Evolutionary conservation across 1,140 invertebrate species (phyloP).

Genomic region (Adelges cooleyi): DNA sequence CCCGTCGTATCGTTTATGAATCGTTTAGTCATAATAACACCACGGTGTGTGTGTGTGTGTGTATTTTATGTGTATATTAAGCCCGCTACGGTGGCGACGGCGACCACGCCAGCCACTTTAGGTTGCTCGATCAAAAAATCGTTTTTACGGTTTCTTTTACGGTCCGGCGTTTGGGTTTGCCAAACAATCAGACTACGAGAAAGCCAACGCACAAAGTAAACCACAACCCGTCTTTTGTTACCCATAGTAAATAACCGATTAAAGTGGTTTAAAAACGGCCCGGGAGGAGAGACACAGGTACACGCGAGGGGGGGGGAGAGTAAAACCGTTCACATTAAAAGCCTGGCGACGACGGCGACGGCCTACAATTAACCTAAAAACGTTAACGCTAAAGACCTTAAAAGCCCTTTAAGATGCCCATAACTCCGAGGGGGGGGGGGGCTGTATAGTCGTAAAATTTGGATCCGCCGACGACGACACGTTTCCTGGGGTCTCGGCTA

Average conservation of each 20-base stretch:
- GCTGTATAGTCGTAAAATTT: slow-evolving; percentile 21
- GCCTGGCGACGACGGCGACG: not conserved
- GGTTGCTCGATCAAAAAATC: too few species aligned
- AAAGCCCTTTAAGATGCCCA: slow-evolving; percentile 22
- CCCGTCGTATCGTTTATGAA: too few species aligned
- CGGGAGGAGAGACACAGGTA: too few species aligned
- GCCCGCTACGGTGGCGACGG: too few species aligned
- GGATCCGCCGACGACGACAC: not conserved
- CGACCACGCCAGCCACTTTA: too few species aligned
- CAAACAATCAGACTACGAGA: too few species aligned
- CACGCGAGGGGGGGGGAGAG: not conserved
- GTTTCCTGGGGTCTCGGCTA: not conserved
- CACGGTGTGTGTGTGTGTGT: too few species aligned
- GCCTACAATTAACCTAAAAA: slow-evolving; percentile 14
- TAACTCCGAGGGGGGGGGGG: not conserved
- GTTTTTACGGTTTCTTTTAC: too few species aligned
- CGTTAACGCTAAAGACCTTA: slow-evolving; percentile 8
- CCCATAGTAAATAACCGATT: not conserved
- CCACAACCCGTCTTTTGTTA: not conserved
- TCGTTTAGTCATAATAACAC: too few species aligned
- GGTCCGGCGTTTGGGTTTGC: too few species aligned
- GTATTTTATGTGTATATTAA: too few species aligned
- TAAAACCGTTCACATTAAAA: not conserved
- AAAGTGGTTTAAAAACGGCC: not conserved
- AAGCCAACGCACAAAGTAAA: too few species aligned